Percentiles rank a stretch among this genome's conserved stretches.
These are phyloP conservation scores for Phyllotreta cruciferae DNA, from an alignment of 2,888 invertebrate genomes.

Conservation along the genomic window DNA sequence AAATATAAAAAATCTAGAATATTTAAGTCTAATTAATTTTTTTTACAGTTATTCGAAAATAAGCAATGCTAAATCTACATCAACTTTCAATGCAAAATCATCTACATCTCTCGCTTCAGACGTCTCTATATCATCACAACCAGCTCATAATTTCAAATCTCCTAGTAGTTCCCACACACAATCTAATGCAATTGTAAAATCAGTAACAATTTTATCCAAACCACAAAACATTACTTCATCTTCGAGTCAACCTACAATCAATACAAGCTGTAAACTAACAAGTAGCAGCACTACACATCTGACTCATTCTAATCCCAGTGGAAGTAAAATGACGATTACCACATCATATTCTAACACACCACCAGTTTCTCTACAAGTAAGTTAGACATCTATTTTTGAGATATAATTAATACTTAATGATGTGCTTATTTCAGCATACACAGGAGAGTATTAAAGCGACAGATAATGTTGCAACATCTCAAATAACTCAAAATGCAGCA, in stretches of 20 bases:
- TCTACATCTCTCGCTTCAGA: no score
- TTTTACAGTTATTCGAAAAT: slow-evolving; percentile 15
- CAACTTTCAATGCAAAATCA: not conserved
- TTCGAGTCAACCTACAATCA: no score
- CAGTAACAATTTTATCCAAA: no score
- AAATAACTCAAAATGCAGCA: slow-evolving; percentile 19
- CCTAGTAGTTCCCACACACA: not conserved
- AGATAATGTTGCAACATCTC: no score
- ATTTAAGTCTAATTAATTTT: not conserved
- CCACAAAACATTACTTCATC: no score
- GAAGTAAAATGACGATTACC: slow-evolving; percentile 14
- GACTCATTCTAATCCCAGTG: slow-evolving; percentile 12
- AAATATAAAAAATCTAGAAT: slow-evolving; percentile 5
- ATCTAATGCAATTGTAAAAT: not conserved
- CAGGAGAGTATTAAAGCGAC: not conserved
- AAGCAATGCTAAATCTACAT: slow-evolving; percentile 7
- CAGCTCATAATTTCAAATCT: not conserved
- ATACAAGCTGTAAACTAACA: not conserved
- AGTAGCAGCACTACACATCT: slow-evolving; percentile 1
- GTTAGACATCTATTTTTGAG: not conserved
- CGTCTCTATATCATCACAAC: slow-evolving; percentile 3
- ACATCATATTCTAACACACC: not conserved
- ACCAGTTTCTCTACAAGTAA: slow-evolving; percentile 15
- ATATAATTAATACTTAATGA: slow-evolving; percentile 1
- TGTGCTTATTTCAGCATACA: not conserved